phyloP scores from a whole-genome alignment of 2,797 vertebrate species.

The Meriones psammophilus region DNA sequence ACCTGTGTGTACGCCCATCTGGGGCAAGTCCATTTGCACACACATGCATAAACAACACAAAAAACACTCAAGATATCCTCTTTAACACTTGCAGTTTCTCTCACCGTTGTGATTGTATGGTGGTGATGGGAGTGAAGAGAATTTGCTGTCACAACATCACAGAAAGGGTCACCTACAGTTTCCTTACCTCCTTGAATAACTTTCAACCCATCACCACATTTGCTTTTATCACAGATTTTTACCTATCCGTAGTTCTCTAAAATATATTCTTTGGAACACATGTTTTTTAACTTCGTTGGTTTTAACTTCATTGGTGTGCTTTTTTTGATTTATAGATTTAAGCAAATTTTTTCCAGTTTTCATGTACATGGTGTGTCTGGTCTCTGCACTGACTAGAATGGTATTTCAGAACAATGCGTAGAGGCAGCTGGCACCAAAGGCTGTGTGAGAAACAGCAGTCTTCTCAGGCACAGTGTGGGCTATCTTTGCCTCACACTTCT shows the following conservation, averaged over 20 bases:
- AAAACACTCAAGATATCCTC: neutral
- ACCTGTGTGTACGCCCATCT: neutral
- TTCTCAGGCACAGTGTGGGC: conserved; percentile 71
- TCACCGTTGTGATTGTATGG: neutral
- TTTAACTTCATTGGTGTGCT: neutral
- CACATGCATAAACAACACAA: neutral
- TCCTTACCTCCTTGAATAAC: neutral
- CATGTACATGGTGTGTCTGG: neutral
- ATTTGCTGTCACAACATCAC: neutral
- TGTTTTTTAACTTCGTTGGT: too few species aligned
- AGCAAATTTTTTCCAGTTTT: conserved; percentile 26
- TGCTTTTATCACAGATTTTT: conserved; percentile 1
- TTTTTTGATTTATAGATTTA: neutral
- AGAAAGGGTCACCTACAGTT: neutral
- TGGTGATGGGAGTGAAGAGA: neutral
- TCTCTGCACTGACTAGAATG: conserved; percentile 14
- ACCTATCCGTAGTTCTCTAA: neutral
- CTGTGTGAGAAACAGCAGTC: conserved; percentile 2
- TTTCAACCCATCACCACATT: neutral
- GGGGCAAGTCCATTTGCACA: neutral
- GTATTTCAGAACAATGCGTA: conserved; percentile 48
- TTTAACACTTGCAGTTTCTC: neutral
- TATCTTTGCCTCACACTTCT: conserved; percentile 60
- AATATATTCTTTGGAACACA: conserved; percentile 34
- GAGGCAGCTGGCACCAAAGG: conserved; percentile 27